Base-by-base conservation (phyloP, 1,140 invertebrate genomes). In the Meloidogyne hapla region DNA sequence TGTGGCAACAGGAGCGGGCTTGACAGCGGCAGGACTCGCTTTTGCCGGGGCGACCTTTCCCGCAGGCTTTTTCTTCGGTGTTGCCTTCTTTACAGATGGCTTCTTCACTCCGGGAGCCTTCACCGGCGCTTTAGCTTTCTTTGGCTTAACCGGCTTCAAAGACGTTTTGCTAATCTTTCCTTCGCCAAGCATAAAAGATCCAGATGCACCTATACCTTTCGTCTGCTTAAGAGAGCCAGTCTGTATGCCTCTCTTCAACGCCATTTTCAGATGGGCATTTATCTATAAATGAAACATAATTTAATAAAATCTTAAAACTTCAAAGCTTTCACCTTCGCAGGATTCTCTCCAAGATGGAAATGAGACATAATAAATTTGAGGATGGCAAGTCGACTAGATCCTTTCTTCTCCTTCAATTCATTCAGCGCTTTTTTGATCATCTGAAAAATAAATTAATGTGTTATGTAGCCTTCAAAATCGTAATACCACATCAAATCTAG, bases 281-380 rank as follows among this genome's bases (percentile, higher is more conserved):
- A 80, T 79, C 77, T 78, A 48, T 80, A 78, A 25, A 28, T 61
- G 23, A 48, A 23, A 13, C 3, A 26, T 69, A 3, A 3, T 18
- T 26, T 23, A 45, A 5, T 26, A 71, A 2, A 15, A 15, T 15
- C 13, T 15, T 12, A 56, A 56, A n/a, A n/a, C 6, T n/a, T n/a
- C n/a, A 45, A 45, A 15, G 1, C 6, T 18, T 33, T 33, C 25
- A 77, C 74, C 48, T 64, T 45, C 15, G 15, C 15, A 12, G 28
- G 12, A 6, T 77, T 84, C 18, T 79, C 79, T 18, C 84, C 86
- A 28, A 88, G 82, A 64, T 85, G 87, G 83, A 83, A 87, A 81
- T 87, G 87, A 21, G 81, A 75, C 48, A 82, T 33, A 67, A 88
- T 86, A 80, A 87, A 87, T 67, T 87, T 88, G 3, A 87, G 69